Conservation (phyloP, 2,113 vertebrate genomes). For the Piaya cayana region DNA sequence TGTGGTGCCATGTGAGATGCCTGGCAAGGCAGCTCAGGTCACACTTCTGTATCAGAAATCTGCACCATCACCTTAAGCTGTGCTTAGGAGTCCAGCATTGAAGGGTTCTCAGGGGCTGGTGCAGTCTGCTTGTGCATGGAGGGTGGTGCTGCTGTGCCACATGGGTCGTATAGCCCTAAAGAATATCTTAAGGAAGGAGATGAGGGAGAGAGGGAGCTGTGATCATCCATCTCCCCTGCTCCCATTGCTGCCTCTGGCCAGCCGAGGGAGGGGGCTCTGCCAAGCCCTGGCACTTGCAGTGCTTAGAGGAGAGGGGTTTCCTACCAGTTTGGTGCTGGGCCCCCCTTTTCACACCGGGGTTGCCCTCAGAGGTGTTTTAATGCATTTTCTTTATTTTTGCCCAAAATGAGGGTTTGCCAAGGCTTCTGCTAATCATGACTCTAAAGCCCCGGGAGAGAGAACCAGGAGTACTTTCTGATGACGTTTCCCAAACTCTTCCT, state of each 20-base stretch:
- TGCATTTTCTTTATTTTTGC: neutral
- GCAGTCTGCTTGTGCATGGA: neutral
- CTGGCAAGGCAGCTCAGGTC: neutral
- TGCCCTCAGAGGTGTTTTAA: neutral
- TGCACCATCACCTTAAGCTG: neutral
- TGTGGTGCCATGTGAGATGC: neutral
- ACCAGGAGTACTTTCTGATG: constrained; percentile 10
- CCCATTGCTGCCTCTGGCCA: neutral
- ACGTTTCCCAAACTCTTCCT: constrained; percentile 8
- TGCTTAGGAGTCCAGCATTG: neutral
- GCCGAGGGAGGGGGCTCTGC: neutral
- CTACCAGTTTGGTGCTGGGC: neutral
- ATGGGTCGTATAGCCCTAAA: neutral
- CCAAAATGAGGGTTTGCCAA: constrained; percentile 26
- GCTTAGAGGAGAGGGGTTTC: neutral
- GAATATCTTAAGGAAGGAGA: neutral
- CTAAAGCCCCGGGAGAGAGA: neutral
- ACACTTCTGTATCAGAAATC: neutral
- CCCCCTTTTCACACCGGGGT: neutral
- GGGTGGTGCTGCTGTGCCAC: neutral
- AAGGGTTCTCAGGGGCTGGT: neutral
- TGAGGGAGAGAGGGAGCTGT: neutral
- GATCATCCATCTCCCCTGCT: neutral
- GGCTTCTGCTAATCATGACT: neutral
- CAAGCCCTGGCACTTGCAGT: neutral